These are phyloP conservation scores for Cryptoleucopteryx plumbea DNA, from an alignment of 2,113 vertebrate genomes.

Conservation along the genomic window DNA sequence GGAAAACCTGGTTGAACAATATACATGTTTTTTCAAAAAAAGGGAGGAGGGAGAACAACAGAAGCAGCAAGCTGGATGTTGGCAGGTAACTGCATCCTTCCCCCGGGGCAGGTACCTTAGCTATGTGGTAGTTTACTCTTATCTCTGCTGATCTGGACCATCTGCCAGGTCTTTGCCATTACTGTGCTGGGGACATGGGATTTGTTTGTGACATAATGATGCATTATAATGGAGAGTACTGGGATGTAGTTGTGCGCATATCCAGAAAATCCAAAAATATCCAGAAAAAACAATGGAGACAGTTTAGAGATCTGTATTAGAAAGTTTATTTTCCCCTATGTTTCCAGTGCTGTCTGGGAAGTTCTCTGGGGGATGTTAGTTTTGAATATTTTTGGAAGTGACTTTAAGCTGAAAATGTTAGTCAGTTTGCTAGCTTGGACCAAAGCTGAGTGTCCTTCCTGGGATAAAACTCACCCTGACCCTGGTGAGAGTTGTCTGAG, in stretches of 20 bases:
- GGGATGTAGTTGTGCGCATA: background rate
- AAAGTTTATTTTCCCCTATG: background rate
- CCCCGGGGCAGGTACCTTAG: background rate
- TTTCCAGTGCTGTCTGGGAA: background rate
- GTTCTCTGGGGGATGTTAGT: background rate
- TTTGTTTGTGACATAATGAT: background rate
- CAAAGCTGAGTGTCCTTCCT: background rate
- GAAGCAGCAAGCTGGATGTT: background rate
- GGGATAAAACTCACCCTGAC: background rate
- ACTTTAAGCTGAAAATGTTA: background rate
- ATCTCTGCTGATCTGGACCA: slow-evolving; percentile 11
- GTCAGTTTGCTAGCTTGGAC: background rate
- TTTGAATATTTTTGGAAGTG: background rate
- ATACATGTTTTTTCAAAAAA: background rate
- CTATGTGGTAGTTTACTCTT: background rate
- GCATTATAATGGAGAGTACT: background rate
- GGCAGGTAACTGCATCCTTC: background rate
- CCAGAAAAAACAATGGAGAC: background rate
- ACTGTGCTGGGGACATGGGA: background rate
- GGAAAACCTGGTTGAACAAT: slow-evolving; percentile 1
- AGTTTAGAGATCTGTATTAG: background rate
- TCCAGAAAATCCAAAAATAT: background rate
- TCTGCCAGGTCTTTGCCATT: background rate
- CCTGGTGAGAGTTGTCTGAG: background rate
- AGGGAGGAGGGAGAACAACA: background rate